Evolutionary conservation across 2,888 invertebrate genomes (phyloP), one percentile per base, ranked within the genome.

Genomic region (Drosophila mulleri): DNA sequence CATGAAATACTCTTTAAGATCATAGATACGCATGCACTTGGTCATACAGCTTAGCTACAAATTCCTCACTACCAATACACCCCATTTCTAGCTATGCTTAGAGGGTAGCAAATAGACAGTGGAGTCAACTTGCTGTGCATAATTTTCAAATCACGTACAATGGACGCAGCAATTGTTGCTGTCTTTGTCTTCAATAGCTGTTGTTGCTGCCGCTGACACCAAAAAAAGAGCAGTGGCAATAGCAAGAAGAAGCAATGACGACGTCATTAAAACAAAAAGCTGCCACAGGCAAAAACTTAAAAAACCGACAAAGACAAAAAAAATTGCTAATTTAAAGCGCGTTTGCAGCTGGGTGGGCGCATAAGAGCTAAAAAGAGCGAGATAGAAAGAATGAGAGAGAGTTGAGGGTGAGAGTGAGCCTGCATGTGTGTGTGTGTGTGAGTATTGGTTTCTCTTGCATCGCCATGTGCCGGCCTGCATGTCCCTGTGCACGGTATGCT

Each of bases 141-240:
- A 88, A 83, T 82, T 88, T 88, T 90, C 90, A 78, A 83, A 88
- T 89, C 89, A 90, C 88, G 90, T 88, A 88, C 83, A 89, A 83
- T 78, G 80, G 73, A 73, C 59, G 72, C 69, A 73, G 67, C 64
- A 64, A 61, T 64, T 80, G 78, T 74, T 74, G 67, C 62, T 65
- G 75, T 65, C 61, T 60, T 71, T 54, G 59, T 61, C 45, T 53
- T 18, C 37, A 39, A 18, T 32, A 32, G 56, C 26, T 42, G 32
- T 32, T 32, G 32, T 32, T 11, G 32, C 32, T 11, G 32, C 32
- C 32, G 53, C 63, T 79, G 89, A 69, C 88, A 89, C 80, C 76
- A 80, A 52, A 69, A 69, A 23, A 47, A 37, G 41, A 61, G 56
- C 63, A 58, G 62, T 54, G 57, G 41, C 32, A 64, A 47, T 52